A percentile compares a stretch with the other conserved stretches of the same genome.
Conservation (phyloP, 2,797 vertebrate species). For the Schizopygopsis malacanthus region DNA sequence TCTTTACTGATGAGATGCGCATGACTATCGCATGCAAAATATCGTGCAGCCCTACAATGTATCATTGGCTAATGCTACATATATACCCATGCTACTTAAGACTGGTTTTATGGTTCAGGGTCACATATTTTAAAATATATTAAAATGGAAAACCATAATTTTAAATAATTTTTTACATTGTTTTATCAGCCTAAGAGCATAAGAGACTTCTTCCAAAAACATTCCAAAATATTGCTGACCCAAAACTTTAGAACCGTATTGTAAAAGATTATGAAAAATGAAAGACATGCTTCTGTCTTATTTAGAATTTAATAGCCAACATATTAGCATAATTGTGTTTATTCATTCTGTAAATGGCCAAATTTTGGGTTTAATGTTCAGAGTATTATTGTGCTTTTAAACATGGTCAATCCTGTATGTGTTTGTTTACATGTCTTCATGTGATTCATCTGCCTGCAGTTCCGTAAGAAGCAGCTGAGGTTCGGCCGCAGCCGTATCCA, state of each 20-base stretch:
- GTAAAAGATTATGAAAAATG: background rate
- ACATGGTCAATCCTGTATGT: background rate
- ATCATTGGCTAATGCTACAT: too few species aligned
- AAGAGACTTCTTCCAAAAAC: background rate
- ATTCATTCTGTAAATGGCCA: background rate
- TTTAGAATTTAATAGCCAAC: background rate
- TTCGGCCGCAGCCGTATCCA: constrained; percentile 94
- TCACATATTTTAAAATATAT: background rate
- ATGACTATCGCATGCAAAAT: too few species aligned
- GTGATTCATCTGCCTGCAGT: constrained; percentile 71
- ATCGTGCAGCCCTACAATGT: too few species aligned
- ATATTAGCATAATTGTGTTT: background rate
- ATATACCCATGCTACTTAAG: too few species aligned
- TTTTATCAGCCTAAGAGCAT: background rate
- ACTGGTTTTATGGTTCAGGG: too few species aligned
- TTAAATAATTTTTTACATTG: background rate
- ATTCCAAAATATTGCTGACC: background rate
- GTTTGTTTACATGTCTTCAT: background rate
- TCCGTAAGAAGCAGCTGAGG: constrained; percentile 91
- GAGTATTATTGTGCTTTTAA: background rate
- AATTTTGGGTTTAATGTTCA: background rate
- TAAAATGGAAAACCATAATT: background rate
- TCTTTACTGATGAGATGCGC: too few species aligned
- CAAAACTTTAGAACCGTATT: background rate
- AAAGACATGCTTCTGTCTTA: background rate